Evolutionary conservation across 2,797 vertebrate genomes (phyloP), one percentile per base, ranked within the genome.

Genomic region (Simalia tracyae): DNA sequence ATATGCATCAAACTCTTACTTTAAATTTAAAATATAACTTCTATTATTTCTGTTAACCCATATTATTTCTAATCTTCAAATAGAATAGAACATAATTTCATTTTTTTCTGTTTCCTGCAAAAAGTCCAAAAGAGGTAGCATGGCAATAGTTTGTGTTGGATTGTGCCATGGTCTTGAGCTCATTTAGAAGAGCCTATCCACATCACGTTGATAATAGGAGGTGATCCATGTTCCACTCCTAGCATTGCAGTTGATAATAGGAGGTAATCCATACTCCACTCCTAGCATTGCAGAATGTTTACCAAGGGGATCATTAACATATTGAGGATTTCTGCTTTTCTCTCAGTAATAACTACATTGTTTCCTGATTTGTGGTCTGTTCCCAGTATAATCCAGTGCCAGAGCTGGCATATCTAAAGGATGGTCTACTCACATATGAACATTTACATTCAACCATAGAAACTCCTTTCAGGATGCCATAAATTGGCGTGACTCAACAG

Each of bases 331-430:
- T 91, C 57, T 94, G 91, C 36, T 61, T 92, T 85, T 95, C 95
- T 96, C 94, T 94, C 50, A 54, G 93, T 95, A 89, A 92, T 90
- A 91, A 94, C 95, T 93, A 59, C 72, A 92, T 17, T 89, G 90
- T 92, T 12, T 84, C 63, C 31, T 2, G 15, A 22, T 84, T 22
- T 54, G 60, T 46, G 5, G 8, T 61, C 42, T 90, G 36, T 90
- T 84, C 28, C 46, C 42, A 24, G 81, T 17, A 26, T 46, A 84
- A 64, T 90, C n/a, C 17, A 84, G 28, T 50, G 46, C 28, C 5
- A 11, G 5, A 26, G n/a, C 4, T 50, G 19, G 72, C 26, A 63
- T n/a, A 84, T 42, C 59, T 63, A 90, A 90, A 60, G 31, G 36
- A 24, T n/a, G 28, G 15, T 24, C 26, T 59, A 15, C 56, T 36